Conservation (phyloP, 2,888 invertebrate genomes). For the Sarcophaga caerulescens region DNA sequence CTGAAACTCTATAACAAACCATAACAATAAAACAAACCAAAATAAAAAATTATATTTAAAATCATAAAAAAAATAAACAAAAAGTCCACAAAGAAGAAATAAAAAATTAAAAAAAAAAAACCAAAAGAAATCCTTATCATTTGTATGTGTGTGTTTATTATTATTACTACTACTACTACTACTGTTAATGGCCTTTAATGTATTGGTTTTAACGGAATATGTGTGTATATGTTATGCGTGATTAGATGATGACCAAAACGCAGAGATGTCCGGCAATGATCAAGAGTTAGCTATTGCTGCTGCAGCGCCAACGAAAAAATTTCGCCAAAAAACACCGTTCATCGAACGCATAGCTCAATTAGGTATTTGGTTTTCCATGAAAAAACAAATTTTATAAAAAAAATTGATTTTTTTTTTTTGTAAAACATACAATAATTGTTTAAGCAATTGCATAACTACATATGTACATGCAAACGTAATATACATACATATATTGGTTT, state of each 20-base stretch:
- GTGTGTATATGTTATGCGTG: slow-evolving; percentile 16
- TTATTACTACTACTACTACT: neutral
- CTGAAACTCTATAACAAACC: too few relatives aligned
- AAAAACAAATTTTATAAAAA: neutral
- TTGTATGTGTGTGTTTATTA: neutral
- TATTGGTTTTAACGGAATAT: slow-evolving; percentile 15
- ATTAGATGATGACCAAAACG: slow-evolving; percentile 61
- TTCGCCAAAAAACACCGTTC: slow-evolving; percentile 79
- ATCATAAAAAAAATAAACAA: too few relatives aligned
- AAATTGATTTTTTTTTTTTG: neutral
- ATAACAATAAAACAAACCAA: too few relatives aligned
- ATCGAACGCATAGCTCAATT: slow-evolving; percentile 80
- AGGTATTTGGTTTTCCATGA: slow-evolving; percentile 75
- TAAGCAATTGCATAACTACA: neutral
- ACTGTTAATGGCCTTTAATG: neutral
- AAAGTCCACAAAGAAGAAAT: too few relatives aligned
- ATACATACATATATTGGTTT: slow-evolving; percentile 16
- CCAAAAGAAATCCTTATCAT: neutral
- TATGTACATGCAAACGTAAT: neutral
- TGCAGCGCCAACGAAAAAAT: slow-evolving; percentile 74
- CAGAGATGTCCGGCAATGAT: slow-evolving; percentile 69
- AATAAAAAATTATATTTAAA: too few relatives aligned
- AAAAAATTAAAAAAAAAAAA: too few relatives aligned
- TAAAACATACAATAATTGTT: slow-evolving; percentile 21
- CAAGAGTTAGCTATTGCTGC: slow-evolving; percentile 45